Evolutionary conservation across 2,113 vertebrate genomes (phyloP), one percentile per base, ranked within the genome.

Genomic region (Megaptera novaeangliae): DNA sequence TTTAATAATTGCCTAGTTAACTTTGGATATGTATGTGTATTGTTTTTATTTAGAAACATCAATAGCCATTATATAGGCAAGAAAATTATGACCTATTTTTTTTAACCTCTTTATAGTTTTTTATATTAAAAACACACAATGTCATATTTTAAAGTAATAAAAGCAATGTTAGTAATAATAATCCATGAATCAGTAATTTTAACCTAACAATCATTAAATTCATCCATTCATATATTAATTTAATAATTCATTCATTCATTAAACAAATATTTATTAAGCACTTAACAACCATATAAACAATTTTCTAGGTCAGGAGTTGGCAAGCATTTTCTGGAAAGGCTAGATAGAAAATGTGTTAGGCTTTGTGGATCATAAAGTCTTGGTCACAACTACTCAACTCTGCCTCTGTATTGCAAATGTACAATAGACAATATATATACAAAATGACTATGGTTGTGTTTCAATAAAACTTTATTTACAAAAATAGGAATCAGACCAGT

Each of bases 381-480:
- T n/a, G 29, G 72, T 39, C 13, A 49, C 13, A 85, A 49, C 21
- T 81, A 68, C 49, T 66, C 34, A 72, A n/a, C 20, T 68, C 25
- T 69, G 15, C 44, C 31, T 72, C 74, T 77, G 31, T 68, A 86
- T 8, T 41, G 29, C 13, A 72, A 82, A 80, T 49, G n/a, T 14
- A 61, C 72, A 49, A 69, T 59, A 94, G 4, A 49, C 5, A 69
- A 46, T 13, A 21, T 34, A 74, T 71, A 52, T 55, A 57, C 75
- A 86, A 82, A 74, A 86, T 55, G 18, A 72, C 1, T 20, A 8
- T 55, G 23, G 27, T 10, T 89, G 3, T 64, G 12, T 64, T 81
- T 84, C 59, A 88, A 61, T 64, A 91, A 93, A 63, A 63, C 39
- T 93, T 84, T 44, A 49, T 95, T 93, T 96, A 96, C 2, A 92